These are phyloP conservation scores for Pantala flavescens DNA, from an alignment of 1,140 invertebrate genomes.

Conservation along the genomic window DNA sequence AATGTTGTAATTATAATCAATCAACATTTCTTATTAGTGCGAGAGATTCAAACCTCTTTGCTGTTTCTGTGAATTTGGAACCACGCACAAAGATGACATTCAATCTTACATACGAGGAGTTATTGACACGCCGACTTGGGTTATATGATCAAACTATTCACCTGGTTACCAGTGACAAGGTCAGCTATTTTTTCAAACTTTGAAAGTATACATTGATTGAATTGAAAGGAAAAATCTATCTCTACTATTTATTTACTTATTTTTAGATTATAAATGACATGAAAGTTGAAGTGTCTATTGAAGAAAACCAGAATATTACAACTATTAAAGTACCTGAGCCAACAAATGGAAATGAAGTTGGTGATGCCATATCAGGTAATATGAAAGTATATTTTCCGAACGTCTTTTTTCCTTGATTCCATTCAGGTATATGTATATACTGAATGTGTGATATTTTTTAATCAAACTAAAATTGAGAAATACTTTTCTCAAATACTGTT, in stretches of 20 bases:
- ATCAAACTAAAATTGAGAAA: too few relatives aligned
- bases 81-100: constrained; percentile 44
- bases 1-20: background rate
- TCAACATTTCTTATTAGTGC: constrained; percentile 34
- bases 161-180: constrained; percentile 42
- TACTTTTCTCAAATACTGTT: too few relatives aligned
- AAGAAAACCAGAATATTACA: constrained; percentile 44
- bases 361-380: background rate
- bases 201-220: background rate
- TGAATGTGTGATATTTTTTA: too few relatives aligned
- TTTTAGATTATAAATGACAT: constrained; percentile 42
- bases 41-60: constrained; percentile 53
- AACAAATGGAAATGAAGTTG: constrained; percentile 30
- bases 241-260: background rate
- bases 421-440: background rate
- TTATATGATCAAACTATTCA: constrained; percentile 51
- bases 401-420: background rate
- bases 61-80: constrained; percentile 49
- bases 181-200: constrained; percentile 19
- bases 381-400: constrained; percentile 5
- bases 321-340: constrained; percentile 44
- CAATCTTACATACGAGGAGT: constrained; percentile 54
- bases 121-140: constrained; percentile 43
- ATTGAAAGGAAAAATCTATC: background rate
- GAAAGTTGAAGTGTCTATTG: constrained; percentile 44